These are phyloP conservation scores for Falco berigora DNA, from an alignment of 2,797 vertebrate genomes.

Conservation along the genomic window DNA sequence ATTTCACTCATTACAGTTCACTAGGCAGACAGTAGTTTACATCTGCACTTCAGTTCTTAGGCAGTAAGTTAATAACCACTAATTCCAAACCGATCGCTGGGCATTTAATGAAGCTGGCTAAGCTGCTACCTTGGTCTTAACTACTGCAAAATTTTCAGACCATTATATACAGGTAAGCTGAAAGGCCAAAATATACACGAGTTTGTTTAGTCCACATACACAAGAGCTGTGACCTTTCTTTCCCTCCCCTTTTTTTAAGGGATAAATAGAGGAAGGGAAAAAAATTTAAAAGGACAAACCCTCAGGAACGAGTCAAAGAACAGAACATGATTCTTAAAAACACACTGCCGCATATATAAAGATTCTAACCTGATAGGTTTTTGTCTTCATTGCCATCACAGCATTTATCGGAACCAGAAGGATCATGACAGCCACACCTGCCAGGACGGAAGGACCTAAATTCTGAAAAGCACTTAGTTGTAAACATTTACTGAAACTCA, in stretches of 20 bases:
- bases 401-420: constrained; percentile 92
- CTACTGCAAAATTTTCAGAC: neutral
- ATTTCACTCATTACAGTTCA: neutral
- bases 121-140: neutral
- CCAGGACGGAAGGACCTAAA: constrained; percentile 88
- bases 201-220: neutral
- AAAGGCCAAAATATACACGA: neutral
- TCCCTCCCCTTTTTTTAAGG: neutral
- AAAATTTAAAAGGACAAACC: neutral
- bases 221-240: neutral
- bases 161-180: neutral
- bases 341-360: neutral
- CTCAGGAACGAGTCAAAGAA: neutral
- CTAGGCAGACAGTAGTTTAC: neutral
- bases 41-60: neutral
- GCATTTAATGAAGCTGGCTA: neutral
- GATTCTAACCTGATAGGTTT: constrained; percentile 87
- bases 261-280: neutral
- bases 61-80: neutral
- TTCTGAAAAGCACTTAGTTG: constrained; percentile 69
- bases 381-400: constrained; percentile 95
- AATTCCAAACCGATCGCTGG: neutral
- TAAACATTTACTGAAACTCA: neutral
- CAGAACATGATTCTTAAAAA: neutral
- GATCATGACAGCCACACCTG: constrained; percentile 94